Percentiles rank a stretch among this genome's conserved stretches.
phyloP scores from a whole-genome alignment of 1,140 invertebrate species.

The Pseudomyrmex sp. region DNA sequence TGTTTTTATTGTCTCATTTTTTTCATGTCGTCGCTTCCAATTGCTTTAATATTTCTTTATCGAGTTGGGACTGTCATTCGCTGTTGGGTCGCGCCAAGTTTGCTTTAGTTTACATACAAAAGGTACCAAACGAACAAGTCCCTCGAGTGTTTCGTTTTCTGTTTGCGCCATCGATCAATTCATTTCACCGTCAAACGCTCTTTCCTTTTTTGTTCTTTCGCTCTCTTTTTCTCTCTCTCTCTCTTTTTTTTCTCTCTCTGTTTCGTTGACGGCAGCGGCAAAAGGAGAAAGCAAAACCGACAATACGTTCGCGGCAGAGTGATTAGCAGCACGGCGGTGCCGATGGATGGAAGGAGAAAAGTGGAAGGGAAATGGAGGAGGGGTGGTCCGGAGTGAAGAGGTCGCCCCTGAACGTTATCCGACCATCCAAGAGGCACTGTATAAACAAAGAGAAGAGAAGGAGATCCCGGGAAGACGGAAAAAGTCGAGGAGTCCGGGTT shows the following conservation, averaged over 20 bases:
- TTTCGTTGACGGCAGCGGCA: constrained; percentile 24
- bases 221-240: constrained; percentile 15
- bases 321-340: constrained; percentile 66
- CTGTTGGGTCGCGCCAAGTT: constrained; percentile 7
- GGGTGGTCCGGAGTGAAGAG: constrained; percentile 27
- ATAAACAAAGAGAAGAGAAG: constrained; percentile 72
- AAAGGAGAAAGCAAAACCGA: constrained; percentile 61
- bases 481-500: constrained; percentile 37
- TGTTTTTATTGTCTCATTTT: background rate
- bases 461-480: constrained; percentile 55
- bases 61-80: background rate
- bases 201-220: constrained; percentile 34
- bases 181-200: constrained; percentile 41
- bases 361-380: constrained; percentile 1
- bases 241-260: constrained; percentile 32
- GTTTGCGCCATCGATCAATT: constrained; percentile 34
- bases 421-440: constrained; percentile 68
- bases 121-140: constrained; percentile 30
- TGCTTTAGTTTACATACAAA: constrained; percentile 47
- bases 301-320: constrained; percentile 65
- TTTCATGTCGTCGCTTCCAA: background rate
- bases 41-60: constrained; percentile 11
- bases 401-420: constrained; percentile 68
- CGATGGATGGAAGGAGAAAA: background rate
- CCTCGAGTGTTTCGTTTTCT: constrained; percentile 54